These are phyloP conservation scores for Dryas iulia DNA, from an alignment of 1,140 invertebrate genomes.

Conservation along the genomic window DNA sequence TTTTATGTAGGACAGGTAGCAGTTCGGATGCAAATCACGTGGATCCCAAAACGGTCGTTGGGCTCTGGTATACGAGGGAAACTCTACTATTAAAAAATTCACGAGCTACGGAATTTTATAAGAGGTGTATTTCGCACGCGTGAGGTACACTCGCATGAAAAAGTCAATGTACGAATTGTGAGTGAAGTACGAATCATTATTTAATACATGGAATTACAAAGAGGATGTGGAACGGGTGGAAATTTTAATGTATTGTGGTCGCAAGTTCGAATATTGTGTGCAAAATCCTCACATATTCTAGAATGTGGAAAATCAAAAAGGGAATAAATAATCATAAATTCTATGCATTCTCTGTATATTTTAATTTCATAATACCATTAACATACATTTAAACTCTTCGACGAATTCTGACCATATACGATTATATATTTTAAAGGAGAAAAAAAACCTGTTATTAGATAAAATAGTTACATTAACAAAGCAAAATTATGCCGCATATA, in stretches of 20 bases:
- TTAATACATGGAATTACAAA: background rate
- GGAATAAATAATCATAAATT: no score
- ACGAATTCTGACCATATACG: no score
- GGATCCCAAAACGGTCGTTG: slow-evolving; percentile 20
- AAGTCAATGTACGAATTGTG: background rate
- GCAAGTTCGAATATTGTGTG: no score
- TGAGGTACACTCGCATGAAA: slow-evolving; percentile 6
- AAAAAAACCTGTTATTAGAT: no score
- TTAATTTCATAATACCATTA: no score
- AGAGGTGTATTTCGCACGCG: slow-evolving; percentile 10
- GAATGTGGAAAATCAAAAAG: no score
- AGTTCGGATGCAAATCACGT: slow-evolving; percentile 20
- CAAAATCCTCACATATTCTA: no score
- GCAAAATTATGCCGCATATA: no score
- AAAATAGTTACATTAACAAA: no score
- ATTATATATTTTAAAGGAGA: no score
- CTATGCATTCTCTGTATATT: no score
- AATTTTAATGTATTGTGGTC: background rate
- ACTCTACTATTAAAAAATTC: slow-evolving; percentile 30
- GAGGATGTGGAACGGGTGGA: background rate
- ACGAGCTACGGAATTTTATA: slow-evolving; percentile 24
- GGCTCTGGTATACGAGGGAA: slow-evolving; percentile 8
- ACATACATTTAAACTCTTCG: no score
- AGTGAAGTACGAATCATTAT: background rate
- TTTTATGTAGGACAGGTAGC: slow-evolving; percentile 5